phyloP scores from a whole-genome alignment of 2,113 vertebrate species.

The Nannobrachium achirus region DNA sequence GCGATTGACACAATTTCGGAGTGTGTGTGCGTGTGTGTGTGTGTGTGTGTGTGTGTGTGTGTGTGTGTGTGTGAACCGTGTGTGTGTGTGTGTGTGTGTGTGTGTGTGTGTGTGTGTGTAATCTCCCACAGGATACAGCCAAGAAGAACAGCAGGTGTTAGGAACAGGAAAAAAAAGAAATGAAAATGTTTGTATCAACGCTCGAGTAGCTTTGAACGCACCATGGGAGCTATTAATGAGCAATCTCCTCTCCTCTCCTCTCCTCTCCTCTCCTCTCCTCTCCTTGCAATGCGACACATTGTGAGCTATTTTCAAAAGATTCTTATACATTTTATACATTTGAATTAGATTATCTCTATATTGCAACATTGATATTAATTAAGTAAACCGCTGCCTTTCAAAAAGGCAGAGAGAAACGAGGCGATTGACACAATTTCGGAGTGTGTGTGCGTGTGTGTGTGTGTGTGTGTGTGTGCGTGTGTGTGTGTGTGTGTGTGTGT shows the following conservation, averaged over 20 bases:
- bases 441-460: too few species aligned
- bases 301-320: too few species aligned
- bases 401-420: too few species aligned
- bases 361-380: too few species aligned
- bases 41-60: slow-evolving; percentile 12
- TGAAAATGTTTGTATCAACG: slow-evolving; percentile 41
- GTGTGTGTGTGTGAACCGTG: slow-evolving; percentile 11
- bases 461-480: not conserved
- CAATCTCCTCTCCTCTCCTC: not conserved
- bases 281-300: too few species aligned
- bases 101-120: not conserved
- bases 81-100: slow-evolving; percentile 11
- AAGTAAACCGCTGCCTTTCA: too few species aligned
- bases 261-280: not conserved
- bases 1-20: slow-evolving; percentile 44
- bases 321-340: too few species aligned
- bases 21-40: not conserved
- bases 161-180: slow-evolving; percentile 29
- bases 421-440: too few species aligned
- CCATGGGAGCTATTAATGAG: slow-evolving; percentile 61
- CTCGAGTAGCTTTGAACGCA: slow-evolving; percentile 46
- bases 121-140: slow-evolving; percentile 57
- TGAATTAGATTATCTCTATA: too few species aligned
- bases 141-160: slow-evolving; percentile 67
- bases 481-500: not conserved